phyloP scores from a whole-genome alignment of 2,888 invertebrate species.

The Agrochola circellaris region DNA sequence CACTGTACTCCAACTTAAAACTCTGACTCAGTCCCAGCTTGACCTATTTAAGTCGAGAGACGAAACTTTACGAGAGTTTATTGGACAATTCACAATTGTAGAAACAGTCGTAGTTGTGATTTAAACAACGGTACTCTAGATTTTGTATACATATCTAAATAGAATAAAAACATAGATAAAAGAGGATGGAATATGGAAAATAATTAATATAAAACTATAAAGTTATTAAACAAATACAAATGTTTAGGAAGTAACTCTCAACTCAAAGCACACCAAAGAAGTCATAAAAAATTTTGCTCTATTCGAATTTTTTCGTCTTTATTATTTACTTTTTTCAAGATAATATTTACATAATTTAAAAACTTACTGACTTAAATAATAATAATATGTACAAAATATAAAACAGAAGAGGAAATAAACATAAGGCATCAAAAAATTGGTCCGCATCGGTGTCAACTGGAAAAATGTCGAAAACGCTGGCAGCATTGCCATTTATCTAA shows the following conservation, averaged over 20 bases:
- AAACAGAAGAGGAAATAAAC: no score
- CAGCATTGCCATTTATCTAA: background rate
- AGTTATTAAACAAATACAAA: background rate
- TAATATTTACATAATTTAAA: no score
- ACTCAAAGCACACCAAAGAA: slow-evolving; percentile 21
- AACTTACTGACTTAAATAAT: no score
- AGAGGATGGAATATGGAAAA: background rate
- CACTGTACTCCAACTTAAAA: slow-evolving; percentile 59
- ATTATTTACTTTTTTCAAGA: no score
- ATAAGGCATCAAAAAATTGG: no score
- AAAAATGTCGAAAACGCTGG: no score
- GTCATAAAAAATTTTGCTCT: background rate
- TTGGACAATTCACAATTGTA: slow-evolving; percentile 46
- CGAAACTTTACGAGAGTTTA: slow-evolving; percentile 48
- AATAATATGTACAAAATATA: no score
- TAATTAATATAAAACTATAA: background rate
- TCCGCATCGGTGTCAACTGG: no score
- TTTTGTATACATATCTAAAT: slow-evolving; percentile 2
- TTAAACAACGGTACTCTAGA: slow-evolving; percentile 5
- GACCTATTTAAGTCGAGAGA: slow-evolving; percentile 53
- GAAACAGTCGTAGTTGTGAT: slow-evolving; percentile 29
- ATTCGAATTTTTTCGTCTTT: no score
- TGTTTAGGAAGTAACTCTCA: slow-evolving; percentile 3
- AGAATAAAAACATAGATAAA: background rate
- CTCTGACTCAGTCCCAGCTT: slow-evolving; percentile 47